Percentiles rank a stretch among this genome's conserved stretches.
Evolutionary conservation across 2,888 invertebrate genomes (phyloP).

Genomic region (Trissolcus brochymenae): DNA sequence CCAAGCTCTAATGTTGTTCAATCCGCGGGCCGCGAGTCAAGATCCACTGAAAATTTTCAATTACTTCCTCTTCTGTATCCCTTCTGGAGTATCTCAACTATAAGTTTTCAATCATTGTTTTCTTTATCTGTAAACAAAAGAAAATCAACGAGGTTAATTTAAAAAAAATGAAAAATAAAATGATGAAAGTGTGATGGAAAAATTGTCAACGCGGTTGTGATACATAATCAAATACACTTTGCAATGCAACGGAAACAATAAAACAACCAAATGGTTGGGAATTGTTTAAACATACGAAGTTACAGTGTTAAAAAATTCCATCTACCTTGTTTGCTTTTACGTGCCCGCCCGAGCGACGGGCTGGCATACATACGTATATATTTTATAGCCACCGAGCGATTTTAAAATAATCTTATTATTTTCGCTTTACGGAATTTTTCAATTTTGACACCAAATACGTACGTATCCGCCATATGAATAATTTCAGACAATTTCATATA

Average conservation of each 20-base stretch:
- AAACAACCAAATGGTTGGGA: too few species aligned
- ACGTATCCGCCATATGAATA: constrained; percentile 16
- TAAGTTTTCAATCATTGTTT: too few species aligned
- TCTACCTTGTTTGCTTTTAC: constrained; percentile 6
- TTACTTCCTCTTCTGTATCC: constrained; percentile 43
- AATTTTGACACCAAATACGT: constrained; percentile 24
- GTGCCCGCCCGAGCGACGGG: not conserved
- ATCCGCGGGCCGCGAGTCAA: constrained; percentile 35
- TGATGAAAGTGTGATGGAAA: too few species aligned
- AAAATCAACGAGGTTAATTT: too few species aligned
- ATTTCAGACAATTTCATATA: constrained; percentile 2
- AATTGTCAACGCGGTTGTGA: too few species aligned
- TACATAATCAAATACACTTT: too few species aligned
- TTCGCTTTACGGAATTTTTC: constrained; percentile 26
- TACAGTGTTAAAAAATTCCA: not conserved
- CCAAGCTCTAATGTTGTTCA: constrained; percentile 2
- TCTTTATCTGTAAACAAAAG: too few species aligned
- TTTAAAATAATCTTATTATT: constrained; percentile 23
- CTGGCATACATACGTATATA: constrained; percentile 8
- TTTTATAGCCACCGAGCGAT: constrained; percentile 8
- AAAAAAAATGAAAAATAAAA: too few species aligned
- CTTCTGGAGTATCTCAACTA: constrained; percentile 4
- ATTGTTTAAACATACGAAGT: too few species aligned
- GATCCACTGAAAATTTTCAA: constrained; percentile 50
- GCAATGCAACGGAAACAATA: too few species aligned